Conservation (phyloP, 2,113 vertebrate species). For the Microtus ochrogaster region DNA sequence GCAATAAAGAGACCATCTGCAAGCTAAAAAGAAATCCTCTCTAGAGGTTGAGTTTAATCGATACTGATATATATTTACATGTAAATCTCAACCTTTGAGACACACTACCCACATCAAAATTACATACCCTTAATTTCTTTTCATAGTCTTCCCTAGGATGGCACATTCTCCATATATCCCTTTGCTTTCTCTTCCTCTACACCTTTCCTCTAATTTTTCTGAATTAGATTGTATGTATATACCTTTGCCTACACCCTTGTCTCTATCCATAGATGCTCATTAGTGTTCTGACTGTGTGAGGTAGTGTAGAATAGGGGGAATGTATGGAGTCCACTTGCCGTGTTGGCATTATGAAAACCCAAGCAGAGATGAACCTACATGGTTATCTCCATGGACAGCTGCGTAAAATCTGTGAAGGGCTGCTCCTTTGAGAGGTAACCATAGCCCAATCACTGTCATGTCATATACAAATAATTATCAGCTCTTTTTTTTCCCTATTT, state of each 20-base stretch:
- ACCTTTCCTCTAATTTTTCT: neutral
- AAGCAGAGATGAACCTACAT: neutral
- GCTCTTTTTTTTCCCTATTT: conserved; percentile 22
- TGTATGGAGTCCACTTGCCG: neutral
- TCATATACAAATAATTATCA: neutral
- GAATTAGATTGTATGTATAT: neutral
- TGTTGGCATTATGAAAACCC: neutral
- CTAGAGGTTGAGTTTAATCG: neutral
- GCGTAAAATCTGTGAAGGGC: neutral
- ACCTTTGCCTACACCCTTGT: neutral
- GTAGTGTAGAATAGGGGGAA: neutral
- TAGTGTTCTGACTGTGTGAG: neutral
- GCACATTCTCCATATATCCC: neutral
- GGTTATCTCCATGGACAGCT: neutral
- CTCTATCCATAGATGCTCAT: neutral
- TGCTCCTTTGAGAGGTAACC: neutral
- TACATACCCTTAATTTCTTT: neutral
- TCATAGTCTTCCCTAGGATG: neutral
- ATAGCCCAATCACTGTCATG: neutral
- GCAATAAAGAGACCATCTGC: neutral
- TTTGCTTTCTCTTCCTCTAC: neutral
- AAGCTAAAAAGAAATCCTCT: neutral
- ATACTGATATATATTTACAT: neutral
- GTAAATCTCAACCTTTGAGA: neutral
- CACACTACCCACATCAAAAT: neutral